phyloP scores from a whole-genome alignment of 2,797 vertebrate species.

The Coendou prehensilis region DNA sequence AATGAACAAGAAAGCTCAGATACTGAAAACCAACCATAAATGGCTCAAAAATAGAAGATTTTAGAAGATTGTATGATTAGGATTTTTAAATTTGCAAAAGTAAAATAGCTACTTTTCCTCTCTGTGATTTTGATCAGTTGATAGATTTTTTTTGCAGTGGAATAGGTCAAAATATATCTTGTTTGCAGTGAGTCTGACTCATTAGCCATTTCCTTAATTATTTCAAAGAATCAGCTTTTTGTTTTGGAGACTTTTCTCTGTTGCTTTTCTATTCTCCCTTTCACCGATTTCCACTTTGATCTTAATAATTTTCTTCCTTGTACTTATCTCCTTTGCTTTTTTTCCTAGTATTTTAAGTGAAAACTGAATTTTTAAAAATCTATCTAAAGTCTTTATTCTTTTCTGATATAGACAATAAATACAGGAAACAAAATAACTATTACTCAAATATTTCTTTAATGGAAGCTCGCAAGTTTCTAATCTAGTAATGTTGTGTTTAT shows the following conservation, averaged over 20 bases:
- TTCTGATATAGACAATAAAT: neutral
- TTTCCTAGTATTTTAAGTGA: neutral
- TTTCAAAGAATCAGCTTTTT: neutral
- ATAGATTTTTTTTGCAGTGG: neutral
- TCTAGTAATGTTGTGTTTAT: neutral
- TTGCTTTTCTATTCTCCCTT: neutral
- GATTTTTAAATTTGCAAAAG: neutral
- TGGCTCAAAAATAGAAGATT: neutral
- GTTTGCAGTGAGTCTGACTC: neutral
- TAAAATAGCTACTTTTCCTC: neutral
- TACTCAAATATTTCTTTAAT: neutral
- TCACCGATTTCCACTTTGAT: neutral
- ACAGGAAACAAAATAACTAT: neutral
- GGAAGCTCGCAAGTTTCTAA: neutral
- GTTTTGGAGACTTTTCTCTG: neutral
- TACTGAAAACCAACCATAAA: neutral
- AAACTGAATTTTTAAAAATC: neutral
- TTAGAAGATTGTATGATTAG: neutral
- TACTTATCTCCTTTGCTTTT: neutral
- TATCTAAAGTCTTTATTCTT: neutral
- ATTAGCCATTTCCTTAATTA: neutral
- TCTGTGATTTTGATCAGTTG: neutral
- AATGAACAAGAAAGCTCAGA: neutral
- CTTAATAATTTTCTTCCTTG: neutral
- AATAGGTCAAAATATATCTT: neutral